These are phyloP conservation scores for Boulengeromyrus knoepffleri DNA, from an alignment of 2,113 vertebrate species.

Conservation along the genomic window DNA sequence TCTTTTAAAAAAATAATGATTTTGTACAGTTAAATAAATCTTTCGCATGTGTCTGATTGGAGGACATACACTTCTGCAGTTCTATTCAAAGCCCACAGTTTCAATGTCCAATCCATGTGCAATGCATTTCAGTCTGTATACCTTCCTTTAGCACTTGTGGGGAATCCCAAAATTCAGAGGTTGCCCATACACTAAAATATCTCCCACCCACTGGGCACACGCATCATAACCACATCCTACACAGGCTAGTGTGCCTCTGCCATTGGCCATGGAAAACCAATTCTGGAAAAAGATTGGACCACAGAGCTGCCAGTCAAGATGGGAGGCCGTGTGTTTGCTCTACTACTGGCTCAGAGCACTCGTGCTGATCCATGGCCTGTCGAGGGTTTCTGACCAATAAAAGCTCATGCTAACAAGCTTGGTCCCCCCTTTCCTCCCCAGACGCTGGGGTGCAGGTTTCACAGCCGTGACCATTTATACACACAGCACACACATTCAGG, in stretches of 20 bases:
- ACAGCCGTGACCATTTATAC: neutral
- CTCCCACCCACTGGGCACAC: neutral
- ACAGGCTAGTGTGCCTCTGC: neutral
- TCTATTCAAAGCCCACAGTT: neutral
- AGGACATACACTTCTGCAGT: neutral
- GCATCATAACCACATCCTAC: neutral
- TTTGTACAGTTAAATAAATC: conserved; percentile 15
- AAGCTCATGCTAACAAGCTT: neutral
- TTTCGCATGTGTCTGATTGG: neutral
- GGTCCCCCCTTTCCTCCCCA: neutral
- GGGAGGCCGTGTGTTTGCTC: neutral
- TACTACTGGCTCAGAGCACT: neutral
- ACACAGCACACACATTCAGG: neutral
- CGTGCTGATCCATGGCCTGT: neutral
- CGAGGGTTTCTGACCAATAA: neutral
- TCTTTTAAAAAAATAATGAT: conserved; percentile 21
- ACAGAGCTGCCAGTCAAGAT: neutral
- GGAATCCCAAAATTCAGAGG: neutral
- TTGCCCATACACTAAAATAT: neutral
- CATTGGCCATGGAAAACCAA: neutral
- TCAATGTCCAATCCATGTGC: neutral
- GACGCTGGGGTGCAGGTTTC: neutral
- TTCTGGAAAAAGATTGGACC: neutral
- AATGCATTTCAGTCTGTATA: neutral
- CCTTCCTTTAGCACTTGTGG: neutral